Evolutionary conservation across 2,797 vertebrate genomes (phyloP), one percentile per base, ranked within the genome.

Genomic region (Netta rufina): DNA sequence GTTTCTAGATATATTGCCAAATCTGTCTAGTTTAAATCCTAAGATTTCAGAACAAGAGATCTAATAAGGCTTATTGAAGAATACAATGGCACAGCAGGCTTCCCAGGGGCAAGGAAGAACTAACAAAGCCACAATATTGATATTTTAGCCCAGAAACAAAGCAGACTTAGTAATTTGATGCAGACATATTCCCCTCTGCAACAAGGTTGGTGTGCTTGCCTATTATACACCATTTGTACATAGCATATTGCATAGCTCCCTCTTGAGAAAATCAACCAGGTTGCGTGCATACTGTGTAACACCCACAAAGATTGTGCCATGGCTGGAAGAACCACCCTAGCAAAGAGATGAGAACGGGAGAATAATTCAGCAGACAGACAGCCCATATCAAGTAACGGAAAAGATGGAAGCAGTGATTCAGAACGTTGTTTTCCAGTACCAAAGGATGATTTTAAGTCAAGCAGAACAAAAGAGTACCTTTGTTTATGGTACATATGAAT

Each of bases 131-230:
- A 54, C 32, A 41, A 38, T 33, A 77, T 25, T 80, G 78, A 32
- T 81, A 53, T 80, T 87, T 95, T 61, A 89, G 74, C 77, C 60
- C 74, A 89, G 77, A 49, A 67, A 85, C 41, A 75, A 84, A 78
- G 77, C 70, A 66, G 13, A n/a, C 47, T 53, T 88, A 22, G 20
- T 78, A 43, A 89, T 90, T 84, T 36, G 33, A 39, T 93, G 70
- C 83, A 82, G 67, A 70, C 17, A 3, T 30, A 53, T 53, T 65
- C 43, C 17, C 19, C 27, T 84, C 38, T 82, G 80, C 67, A 73
- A 6, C 0, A 1, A n/a, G 54, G 38, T 6, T 62, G 77, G 58
- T 1, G 13, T 75, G 41, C 16, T 71, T 67, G 36, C n/a, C 62
- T 71, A 2, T 80, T 73, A 21, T 24, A 27, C 39, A 60, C 72